Evolutionary conservation across 2,113 vertebrate genomes (phyloP), one percentile per base, ranked within the genome.

Genomic region (Etia nguti): DNA sequence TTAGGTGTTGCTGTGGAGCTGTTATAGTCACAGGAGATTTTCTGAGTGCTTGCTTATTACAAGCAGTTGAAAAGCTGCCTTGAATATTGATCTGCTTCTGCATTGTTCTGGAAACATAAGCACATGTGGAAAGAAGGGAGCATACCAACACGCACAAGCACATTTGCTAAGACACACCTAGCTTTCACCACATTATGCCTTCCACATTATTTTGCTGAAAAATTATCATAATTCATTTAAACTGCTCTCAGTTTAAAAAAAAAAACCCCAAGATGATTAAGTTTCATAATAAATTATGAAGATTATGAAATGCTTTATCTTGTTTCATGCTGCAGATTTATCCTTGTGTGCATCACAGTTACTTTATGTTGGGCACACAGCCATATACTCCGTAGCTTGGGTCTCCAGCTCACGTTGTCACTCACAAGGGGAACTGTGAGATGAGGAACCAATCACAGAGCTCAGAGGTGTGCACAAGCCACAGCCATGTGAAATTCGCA

Each of bases 361-460:
- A 50, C 16, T 65, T 80, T 90, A 62, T 84, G 24, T 56, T 43
- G 9, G 31, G 77, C 85, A 81, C 75, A n/a, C 87, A 60, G 84
- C 79, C 57, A 57, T 62, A 26, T 75, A 75, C 83, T 43, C 80
- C 31, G 16, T 36, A 13, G 80, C 91, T 87, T 83, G 31, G 85
- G 50, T 86, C 91, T 86, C 81, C 54, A 79, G 90, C 92, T 94
- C 95, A 96, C 93, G 92, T 96, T 95, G 92, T 91, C 81, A 75
- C 56, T 84, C 90, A 89, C 85, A 86, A 80, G 86, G 92, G 88
- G 81, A 88, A 83, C 81, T 10, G 68, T 13, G 81, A 86, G 77
- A 54, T 8, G 16, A 82, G 62, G 65, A 80, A 92, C 92, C 93
- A 95, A 95, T 95, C 86, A 6, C 81, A 92, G 88, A 57, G 68